Percentiles rank a stretch among this genome's conserved stretches.
These are phyloP conservation scores for Mionectes macconnelli DNA, from an alignment of 2,113 vertebrate species.

Conservation along the genomic window DNA sequence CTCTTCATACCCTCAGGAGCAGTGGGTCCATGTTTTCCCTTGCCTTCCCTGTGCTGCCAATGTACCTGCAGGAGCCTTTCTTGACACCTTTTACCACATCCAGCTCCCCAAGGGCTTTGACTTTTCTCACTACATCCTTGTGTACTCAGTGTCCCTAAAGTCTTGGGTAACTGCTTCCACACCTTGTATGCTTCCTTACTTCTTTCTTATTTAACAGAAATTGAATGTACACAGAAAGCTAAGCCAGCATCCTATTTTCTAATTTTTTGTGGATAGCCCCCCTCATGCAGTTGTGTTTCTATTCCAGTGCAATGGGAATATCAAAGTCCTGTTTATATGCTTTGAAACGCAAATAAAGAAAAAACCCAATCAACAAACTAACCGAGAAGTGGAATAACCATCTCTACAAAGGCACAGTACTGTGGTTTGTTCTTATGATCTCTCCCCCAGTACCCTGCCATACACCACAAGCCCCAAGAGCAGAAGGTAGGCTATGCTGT, in stretches of 20 bases:
- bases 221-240: not conserved
- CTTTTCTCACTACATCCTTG: not conserved
- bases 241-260: not conserved
- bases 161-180: not conserved
- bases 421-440: not conserved
- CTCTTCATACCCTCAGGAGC: not conserved
- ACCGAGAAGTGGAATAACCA: not conserved
- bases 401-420: not conserved
- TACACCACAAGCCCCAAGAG: not conserved
- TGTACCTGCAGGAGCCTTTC: not conserved
- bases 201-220: not conserved
- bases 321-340: not conserved
- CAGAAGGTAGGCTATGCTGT: not conserved
- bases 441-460: not conserved
- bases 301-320: not conserved
- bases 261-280: not conserved
- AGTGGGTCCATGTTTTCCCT: not conserved
- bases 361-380: not conserved
- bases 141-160: not conserved
- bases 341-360: not conserved
- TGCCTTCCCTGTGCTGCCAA: not conserved
- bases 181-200: not conserved
- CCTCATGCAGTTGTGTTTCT: not conserved
- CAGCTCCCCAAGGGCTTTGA: not conserved
- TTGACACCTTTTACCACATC: not conserved